Conservation (phyloP, 2,888 invertebrate genomes). For the Coelinius sp. region DNA sequence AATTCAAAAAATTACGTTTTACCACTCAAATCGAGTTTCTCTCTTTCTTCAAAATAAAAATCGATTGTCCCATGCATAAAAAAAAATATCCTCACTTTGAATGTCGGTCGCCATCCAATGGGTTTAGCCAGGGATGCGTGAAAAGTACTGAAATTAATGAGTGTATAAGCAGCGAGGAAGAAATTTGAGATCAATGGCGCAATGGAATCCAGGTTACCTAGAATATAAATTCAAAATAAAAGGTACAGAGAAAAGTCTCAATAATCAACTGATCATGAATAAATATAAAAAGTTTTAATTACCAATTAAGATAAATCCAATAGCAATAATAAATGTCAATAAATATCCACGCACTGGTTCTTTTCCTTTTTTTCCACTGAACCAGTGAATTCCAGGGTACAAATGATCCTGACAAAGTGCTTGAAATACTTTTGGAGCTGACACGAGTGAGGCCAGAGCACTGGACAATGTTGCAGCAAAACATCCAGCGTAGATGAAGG, state of each 20-base stretch:
- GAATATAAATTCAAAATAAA: constrained; percentile 45
- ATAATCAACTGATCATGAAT: constrained; percentile 2
- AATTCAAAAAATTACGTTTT: too few species aligned
- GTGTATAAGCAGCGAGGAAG: constrained; percentile 92
- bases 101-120: constrained; percentile 91
- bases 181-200: constrained; percentile 95
- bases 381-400: constrained; percentile 92
- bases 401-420: constrained; percentile 95
- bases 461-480: constrained; percentile 98
- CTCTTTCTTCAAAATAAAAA: neutral
- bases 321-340: constrained; percentile 91
- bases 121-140: constrained; percentile 92
- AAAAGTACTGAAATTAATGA: constrained; percentile 95
- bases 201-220: constrained; percentile 89
- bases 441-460: constrained; percentile 94
- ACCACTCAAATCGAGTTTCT: too few species aligned
- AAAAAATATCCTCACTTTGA: constrained; percentile 75
- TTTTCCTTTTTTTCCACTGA: constrained; percentile 88
- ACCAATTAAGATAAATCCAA: constrained; percentile 91
- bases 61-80: neutral
- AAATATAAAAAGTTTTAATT: constrained; percentile 28
- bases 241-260: too few species aligned
- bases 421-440: constrained; percentile 95
- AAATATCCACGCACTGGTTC: constrained; percentile 92
- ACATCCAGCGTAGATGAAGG: constrained; percentile 95